Evolutionary conservation across 2,113 vertebrate species (phyloP), one percentile per base, ranked within the genome.

Genomic region (Parus major): DNA sequence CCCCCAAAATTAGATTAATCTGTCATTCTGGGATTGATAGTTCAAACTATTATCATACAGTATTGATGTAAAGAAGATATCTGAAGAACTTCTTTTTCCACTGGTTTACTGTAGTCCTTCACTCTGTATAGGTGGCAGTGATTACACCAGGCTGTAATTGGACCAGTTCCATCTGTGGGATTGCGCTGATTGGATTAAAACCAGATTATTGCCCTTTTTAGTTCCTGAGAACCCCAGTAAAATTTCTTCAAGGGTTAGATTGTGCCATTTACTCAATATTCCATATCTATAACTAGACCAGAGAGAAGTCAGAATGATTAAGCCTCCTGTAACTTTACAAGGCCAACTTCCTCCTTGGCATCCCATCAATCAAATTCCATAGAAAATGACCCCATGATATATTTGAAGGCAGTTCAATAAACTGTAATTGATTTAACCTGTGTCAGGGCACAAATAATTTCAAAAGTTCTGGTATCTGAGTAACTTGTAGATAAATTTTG

Each of bases 1-100:
- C 65, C 44, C 61, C n/a, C 10, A 28, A 77, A 63, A 89, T 92
- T 90, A 96, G 89, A 87, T 92, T 84, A 97, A 94, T 91, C 93
- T 97, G 89, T 70, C 79, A 81, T 84, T 96, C 90, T 94, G 60
- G 75, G 85, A 92, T 49, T 81, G 92, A 97, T 95, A 91, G 78
- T 80, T 95, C 86, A 85, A 70, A 82, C 21, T 89, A 86, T 88
- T 93, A 97, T 82, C 79, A 96, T 96, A 90, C 73, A 91, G 44
- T 89, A 89, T 69, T 90, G 33, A 85, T 95, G 80, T 92, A 95
- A 70, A 88, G 70, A 95, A 80, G 69, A 77, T 71, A 13, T n/a
- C 93, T 88, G 83, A 82, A 86, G 41, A 76, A 19, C 28, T 49
- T 60, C 21, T 65, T 87, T 71, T 50, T 57, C 69, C 33, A 19